phyloP scores from a whole-genome alignment of 2,113 vertebrate species.

The Tragelaphus scriptus region DNA sequence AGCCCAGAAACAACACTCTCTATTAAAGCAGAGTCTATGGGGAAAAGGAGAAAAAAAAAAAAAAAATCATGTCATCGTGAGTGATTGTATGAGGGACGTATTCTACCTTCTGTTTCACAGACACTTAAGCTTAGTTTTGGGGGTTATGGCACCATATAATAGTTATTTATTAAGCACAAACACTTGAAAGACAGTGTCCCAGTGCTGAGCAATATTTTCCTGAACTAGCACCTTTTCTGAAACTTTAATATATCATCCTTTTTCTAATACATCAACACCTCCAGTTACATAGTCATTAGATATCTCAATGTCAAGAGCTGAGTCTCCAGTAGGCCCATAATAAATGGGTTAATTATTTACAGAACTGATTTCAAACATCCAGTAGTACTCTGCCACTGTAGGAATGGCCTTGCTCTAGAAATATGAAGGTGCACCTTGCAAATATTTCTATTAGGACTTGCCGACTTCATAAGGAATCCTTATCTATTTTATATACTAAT shows the following conservation, averaged over 20 bases:
- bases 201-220: not conserved
- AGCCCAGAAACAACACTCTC: not conserved
- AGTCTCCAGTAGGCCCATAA: not conserved
- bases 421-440: not conserved
- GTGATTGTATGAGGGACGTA: not conserved
- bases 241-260: not conserved
- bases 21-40: not conserved
- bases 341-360: not conserved
- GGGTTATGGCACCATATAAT: not conserved
- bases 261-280: not conserved
- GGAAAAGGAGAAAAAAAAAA: not conserved
- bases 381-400: not conserved
- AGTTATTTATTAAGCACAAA: not conserved
- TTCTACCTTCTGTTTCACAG: not conserved
- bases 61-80: not conserved
- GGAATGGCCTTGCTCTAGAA: not conserved
- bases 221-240: not conserved
- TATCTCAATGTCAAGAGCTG: not conserved
- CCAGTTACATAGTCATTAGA: not conserved
- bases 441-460: not conserved
- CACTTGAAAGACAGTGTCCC: not conserved
- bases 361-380: not conserved
- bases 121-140: not conserved
- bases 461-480: not conserved
- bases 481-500: not conserved